Conservation (phyloP, 2,888 invertebrate genomes). For the Eupithecia vulgata region DNA sequence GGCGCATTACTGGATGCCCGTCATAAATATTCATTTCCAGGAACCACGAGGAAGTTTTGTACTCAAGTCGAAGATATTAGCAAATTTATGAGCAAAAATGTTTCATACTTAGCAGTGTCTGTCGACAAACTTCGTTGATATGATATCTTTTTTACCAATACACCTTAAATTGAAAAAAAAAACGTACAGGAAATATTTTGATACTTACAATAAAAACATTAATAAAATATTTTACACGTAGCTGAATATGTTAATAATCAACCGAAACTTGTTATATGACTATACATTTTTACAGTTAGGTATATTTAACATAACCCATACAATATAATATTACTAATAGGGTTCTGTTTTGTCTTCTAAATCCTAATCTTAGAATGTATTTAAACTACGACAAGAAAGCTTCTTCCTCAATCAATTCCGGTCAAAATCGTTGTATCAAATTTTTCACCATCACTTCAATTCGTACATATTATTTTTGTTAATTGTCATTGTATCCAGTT, state of each 20-base stretch:
- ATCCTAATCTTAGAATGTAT: not conserved
- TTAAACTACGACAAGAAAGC: not conserved
- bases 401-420: slow-evolving; percentile 1
- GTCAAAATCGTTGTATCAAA: slow-evolving; percentile 21
- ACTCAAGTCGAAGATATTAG: slow-evolving; percentile 67
- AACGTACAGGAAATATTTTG: not conserved
- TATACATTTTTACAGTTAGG: not conserved
- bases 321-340: not conserved
- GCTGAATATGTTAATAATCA: not conserved
- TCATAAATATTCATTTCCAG: slow-evolving; percentile 83
- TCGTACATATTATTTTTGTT: not conserved
- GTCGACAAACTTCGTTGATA: slow-evolving; percentile 23
- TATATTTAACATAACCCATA: too few relatives aligned
- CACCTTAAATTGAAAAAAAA: not conserved
- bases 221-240: not conserved
- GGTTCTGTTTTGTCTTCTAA: not conserved
- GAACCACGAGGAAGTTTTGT: slow-evolving; percentile 77
- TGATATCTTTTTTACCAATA: not conserved
- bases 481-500: not conserved
- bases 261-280: not conserved
- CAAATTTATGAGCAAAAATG: slow-evolving; percentile 80
- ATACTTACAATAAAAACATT: not conserved
- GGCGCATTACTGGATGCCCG: slow-evolving; percentile 76
- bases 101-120: slow-evolving; percentile 52
- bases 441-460: slow-evolving; percentile 6